phyloP scores from a whole-genome alignment of 2,113 vertebrate species.

The Nannospalax galili region DNA sequence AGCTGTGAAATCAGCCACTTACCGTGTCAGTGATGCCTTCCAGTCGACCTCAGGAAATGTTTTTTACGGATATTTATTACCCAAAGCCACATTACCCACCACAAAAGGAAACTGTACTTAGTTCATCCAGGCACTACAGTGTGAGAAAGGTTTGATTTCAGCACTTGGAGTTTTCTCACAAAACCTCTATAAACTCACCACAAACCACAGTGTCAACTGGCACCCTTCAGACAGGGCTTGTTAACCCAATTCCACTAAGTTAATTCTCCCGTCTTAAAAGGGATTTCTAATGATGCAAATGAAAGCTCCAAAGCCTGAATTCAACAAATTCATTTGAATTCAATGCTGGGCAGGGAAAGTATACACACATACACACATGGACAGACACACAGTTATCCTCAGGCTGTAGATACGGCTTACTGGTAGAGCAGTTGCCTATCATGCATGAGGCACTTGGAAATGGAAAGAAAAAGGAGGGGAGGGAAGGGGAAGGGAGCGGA shows the following conservation, averaged over 20 bases:
- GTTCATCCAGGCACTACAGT: slow-evolving; percentile 73
- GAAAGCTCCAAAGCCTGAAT: slow-evolving; percentile 73
- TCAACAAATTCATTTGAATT: slow-evolving; percentile 60
- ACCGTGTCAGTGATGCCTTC: slow-evolving; percentile 66
- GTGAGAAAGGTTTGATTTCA: slow-evolving; percentile 82
- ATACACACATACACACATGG: background rate
- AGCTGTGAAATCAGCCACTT: slow-evolving; percentile 75
- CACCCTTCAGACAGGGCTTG: slow-evolving; percentile 78
- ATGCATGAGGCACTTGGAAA: background rate
- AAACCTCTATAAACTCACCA: slow-evolving; percentile 86
- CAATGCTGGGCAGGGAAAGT: slow-evolving; percentile 79
- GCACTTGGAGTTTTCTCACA: slow-evolving; percentile 83
- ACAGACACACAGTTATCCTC: background rate
- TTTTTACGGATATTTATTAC: slow-evolving; percentile 83
- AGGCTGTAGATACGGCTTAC: background rate
- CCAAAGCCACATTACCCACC: slow-evolving; percentile 80
- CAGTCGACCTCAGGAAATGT: slow-evolving; percentile 82
- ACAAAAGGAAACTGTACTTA: slow-evolving; percentile 87
- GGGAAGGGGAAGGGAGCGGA: background rate
- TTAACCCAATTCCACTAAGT: slow-evolving; percentile 85
- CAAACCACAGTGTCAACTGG: slow-evolving; percentile 87
- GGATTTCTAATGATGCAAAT: slow-evolving; percentile 83
- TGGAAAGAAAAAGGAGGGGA: background rate
- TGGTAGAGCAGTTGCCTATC: background rate
- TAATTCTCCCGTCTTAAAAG: slow-evolving; percentile 81